Percentiles rank a stretch among this genome's conserved stretches.
Evolutionary conservation across 1,140 invertebrate species (phyloP).

Genomic region (Papilio dardanus): DNA sequence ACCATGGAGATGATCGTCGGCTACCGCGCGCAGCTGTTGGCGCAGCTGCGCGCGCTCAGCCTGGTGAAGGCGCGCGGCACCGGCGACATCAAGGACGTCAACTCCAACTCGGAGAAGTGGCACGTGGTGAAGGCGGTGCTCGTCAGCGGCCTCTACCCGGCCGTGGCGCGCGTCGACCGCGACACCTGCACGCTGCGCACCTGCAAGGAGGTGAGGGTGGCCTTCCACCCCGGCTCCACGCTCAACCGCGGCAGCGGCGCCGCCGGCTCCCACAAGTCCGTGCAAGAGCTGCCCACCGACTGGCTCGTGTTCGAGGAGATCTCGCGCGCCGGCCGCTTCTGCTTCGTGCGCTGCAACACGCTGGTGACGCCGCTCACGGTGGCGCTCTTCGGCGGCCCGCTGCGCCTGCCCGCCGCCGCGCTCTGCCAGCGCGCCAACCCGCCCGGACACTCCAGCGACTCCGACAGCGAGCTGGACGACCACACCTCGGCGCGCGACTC

Average conservation of each 20-base stretch:
- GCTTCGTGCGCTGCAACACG: conserved; percentile 89
- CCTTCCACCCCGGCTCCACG: conserved; percentile 89
- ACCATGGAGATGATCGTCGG: conserved; percentile 94
- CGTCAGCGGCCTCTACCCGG: conserved; percentile 93
- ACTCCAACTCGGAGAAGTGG: conserved; percentile 95
- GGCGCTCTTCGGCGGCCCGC: conserved; percentile 89
- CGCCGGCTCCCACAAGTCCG: conserved; percentile 65
- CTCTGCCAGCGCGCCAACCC: conserved; percentile 73
- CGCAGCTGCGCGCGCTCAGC: conserved; percentile 92
- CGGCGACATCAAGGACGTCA: conserved; percentile 90
- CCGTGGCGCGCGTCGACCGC: conserved; percentile 87
- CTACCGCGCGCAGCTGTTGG: conserved; percentile 90
- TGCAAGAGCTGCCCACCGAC: conserved; percentile 89
- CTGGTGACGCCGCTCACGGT: conserved; percentile 91
- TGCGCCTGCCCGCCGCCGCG: conserved; percentile 82
- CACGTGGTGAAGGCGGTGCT: conserved; percentile 95
- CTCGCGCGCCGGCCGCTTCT: conserved; percentile 85
- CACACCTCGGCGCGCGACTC: conserved; percentile 63
- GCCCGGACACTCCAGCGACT: conserved; percentile 81
- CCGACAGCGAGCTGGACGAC: conserved; percentile 83
- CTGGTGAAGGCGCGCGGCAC: conserved; percentile 90
- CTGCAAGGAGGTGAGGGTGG: conserved; percentile 88
- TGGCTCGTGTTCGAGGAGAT: conserved; percentile 95
- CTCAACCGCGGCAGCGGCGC: conserved; percentile 80
- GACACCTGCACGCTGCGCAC: conserved; percentile 74